phyloP scores from a whole-genome alignment of 2,888 invertebrate genomes.

The Phortica magna region DNA sequence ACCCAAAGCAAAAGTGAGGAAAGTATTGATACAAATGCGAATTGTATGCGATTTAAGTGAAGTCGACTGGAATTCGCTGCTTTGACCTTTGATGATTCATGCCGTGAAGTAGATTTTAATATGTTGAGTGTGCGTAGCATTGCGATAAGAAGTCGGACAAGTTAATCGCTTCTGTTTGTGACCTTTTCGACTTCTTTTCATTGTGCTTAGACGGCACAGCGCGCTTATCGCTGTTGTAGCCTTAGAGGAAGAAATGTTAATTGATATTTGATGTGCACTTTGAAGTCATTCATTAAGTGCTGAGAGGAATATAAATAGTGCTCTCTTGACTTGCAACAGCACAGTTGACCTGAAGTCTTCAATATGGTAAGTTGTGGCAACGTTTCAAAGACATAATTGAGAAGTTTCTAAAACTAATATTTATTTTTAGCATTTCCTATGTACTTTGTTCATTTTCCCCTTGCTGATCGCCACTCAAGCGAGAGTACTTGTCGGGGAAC shows the following conservation, averaged over 20 bases:
- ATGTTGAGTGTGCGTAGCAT: background rate
- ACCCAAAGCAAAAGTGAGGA: background rate
- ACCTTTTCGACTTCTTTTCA: background rate
- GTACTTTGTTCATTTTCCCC: background rate
- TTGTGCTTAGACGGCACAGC: background rate
- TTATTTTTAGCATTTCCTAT: background rate
- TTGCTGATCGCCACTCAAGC: background rate
- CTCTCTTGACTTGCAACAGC: background rate
- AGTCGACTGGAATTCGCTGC: background rate
- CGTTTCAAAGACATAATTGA: background rate
- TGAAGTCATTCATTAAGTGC: background rate
- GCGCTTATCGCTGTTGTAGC: background rate
- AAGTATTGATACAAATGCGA: background rate
- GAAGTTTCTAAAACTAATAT: background rate
- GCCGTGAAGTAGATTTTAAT: background rate
- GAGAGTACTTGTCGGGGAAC: background rate
- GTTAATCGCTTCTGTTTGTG: background rate
- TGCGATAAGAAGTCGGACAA: background rate
- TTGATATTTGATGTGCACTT: constrained; percentile 7
- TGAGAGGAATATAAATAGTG: background rate
- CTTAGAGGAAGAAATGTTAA: background rate
- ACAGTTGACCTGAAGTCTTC: background rate
- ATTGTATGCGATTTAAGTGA: background rate
- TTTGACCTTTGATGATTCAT: too few relatives aligned
- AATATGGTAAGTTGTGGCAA: background rate